Evolutionary conservation across 2,888 invertebrate genomes (phyloP).

Genomic region (Microctonus aethiopoides): DNA sequence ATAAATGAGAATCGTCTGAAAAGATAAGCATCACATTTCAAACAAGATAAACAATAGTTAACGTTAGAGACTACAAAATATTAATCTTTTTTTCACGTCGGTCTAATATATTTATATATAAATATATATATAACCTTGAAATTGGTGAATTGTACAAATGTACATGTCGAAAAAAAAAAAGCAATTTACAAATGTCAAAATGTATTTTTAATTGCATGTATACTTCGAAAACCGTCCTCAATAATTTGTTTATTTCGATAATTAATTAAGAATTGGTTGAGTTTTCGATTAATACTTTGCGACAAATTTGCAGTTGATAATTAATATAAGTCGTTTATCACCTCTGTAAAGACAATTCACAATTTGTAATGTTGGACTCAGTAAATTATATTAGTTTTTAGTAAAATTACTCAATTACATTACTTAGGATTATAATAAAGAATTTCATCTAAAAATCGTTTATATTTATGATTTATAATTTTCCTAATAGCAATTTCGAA

Average conservation of each 20-base stretch:
- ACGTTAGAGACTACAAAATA: too few relatives aligned
- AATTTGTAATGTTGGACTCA: slow-evolving; percentile 3
- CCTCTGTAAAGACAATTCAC: neutral
- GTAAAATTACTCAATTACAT: slow-evolving; percentile 24
- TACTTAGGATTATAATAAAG: slow-evolving; percentile 8
- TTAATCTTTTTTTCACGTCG: too few relatives aligned
- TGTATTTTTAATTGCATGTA: slow-evolving; percentile 12
- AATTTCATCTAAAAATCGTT: slow-evolving; percentile 8
- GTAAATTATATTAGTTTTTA: slow-evolving; percentile 28
- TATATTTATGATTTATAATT: too few relatives aligned
- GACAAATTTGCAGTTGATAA: neutral
- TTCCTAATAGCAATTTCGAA: too few relatives aligned
- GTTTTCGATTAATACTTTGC: slow-evolving; percentile 1
- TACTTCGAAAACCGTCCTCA: slow-evolving; percentile 13
- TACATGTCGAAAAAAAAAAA: slow-evolving; percentile 9
- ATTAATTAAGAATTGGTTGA: neutral
- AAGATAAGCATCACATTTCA: too few relatives aligned
- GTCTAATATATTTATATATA: neutral
- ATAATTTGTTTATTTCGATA: neutral
- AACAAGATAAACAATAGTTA: too few relatives aligned
- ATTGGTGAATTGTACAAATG: slow-evolving; percentile 18
- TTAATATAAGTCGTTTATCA: neutral
- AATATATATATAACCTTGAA: neutral
- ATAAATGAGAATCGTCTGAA: too few relatives aligned
- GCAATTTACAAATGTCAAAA: slow-evolving; percentile 3